phyloP scores from a whole-genome alignment of 2,113 vertebrate species.

The Notarius lentiginosus region DNA sequence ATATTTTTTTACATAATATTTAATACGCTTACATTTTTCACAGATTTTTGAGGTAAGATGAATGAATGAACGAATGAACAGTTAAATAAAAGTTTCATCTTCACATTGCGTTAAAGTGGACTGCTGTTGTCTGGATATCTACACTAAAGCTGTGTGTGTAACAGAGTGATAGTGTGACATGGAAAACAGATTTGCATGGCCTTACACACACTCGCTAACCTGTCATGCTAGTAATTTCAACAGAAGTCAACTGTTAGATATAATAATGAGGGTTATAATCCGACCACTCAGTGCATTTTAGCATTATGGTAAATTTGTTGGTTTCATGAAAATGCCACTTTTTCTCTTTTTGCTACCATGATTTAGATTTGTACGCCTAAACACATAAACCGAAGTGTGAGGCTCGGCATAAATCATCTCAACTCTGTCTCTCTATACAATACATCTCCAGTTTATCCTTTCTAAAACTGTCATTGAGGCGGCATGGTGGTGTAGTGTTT shows the following conservation, averaged over 20 bases:
- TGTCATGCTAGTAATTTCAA: slow-evolving; percentile 25
- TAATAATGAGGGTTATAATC: neutral
- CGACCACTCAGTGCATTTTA: neutral
- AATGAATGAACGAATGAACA: neutral
- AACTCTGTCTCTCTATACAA: neutral
- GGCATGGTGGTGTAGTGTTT: too few species aligned
- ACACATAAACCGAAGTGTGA: neutral
- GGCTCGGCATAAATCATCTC: neutral
- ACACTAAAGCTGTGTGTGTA: slow-evolving; percentile 17
- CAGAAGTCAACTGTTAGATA: neutral
- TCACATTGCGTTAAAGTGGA: neutral
- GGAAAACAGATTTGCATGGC: slow-evolving; percentile 27
- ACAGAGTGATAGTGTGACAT: slow-evolving; percentile 30
- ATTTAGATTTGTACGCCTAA: neutral
- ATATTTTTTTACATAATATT: neutral
- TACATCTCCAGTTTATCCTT: neutral
- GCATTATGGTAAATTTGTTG: neutral
- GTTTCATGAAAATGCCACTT: neutral
- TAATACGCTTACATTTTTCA: neutral
- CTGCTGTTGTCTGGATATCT: slow-evolving; percentile 5
- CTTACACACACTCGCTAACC: slow-evolving; percentile 51
- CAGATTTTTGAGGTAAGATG: neutral
- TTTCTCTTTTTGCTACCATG: neutral
- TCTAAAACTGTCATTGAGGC: neutral
- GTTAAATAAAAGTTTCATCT: neutral